phyloP scores from a whole-genome alignment of 2,888 invertebrate species.

The Congeria kusceri region DNA sequence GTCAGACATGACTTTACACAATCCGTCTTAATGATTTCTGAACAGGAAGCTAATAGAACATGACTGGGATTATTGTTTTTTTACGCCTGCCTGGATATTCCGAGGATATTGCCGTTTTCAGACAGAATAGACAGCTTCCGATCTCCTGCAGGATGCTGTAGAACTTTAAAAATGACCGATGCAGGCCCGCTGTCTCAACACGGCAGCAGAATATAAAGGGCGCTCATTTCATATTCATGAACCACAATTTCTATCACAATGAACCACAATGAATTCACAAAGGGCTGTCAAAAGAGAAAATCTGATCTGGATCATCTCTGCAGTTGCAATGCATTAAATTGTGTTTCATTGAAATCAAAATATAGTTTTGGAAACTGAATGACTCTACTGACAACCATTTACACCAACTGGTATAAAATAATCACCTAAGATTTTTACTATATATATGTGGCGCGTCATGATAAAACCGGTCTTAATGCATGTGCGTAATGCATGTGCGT shows the following conservation, averaged over 20 bases:
- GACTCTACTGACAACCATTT: too few relatives aligned
- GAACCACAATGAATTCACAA: background rate
- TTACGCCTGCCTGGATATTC: slow-evolving; percentile 38
- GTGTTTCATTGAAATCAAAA: too few relatives aligned
- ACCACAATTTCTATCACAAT: background rate
- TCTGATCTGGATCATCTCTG: too few relatives aligned
- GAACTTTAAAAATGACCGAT: too few relatives aligned
- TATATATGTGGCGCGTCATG: too few relatives aligned
- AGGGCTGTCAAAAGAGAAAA: too few relatives aligned
- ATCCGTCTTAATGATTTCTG: slow-evolving; percentile 44
- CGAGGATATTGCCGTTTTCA: slow-evolving; percentile 22
- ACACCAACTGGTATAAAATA: too few relatives aligned
- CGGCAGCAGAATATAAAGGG: slow-evolving; percentile 18
- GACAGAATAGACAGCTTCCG: background rate
- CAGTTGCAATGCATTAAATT: too few relatives aligned
- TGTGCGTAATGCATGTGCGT: too few relatives aligned
- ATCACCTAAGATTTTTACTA: too few relatives aligned
- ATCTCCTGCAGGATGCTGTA: background rate
- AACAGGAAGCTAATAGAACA: slow-evolving; percentile 39
- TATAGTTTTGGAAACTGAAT: too few relatives aligned
- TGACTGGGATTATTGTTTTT: slow-evolving; percentile 35
- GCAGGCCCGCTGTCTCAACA: background rate
- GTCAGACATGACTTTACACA: slow-evolving; percentile 40
- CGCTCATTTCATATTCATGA: slow-evolving; percentile 36
- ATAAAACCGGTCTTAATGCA: too few relatives aligned